A percentile compares a stretch with the other conserved stretches of the same genome.
Conservation (phyloP, 2,113 vertebrate species). For the Tragelaphus imberbis region DNA sequence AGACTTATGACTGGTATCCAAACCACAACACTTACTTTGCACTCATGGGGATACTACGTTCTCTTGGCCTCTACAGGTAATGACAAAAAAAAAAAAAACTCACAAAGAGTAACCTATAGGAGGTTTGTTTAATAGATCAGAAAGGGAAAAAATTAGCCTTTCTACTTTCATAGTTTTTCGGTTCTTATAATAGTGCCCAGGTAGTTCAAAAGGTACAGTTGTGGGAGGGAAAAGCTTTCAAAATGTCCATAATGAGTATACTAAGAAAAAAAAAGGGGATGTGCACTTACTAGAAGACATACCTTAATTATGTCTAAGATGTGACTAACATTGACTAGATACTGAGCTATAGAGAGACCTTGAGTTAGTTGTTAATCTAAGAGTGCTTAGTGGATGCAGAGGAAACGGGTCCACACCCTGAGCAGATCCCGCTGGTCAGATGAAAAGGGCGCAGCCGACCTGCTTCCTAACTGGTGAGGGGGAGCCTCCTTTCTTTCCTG, state of each 20-base stretch:
- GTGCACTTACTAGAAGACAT: background rate
- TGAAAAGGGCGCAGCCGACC: background rate
- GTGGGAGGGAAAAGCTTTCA: background rate
- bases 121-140: background rate
- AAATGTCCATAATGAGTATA: background rate
- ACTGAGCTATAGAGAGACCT: background rate
- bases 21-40: conserved; percentile 89
- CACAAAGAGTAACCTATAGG: background rate
- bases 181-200: background rate
- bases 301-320: conserved; percentile 1
- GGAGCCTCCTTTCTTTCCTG: background rate
- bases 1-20: conserved; percentile 94
- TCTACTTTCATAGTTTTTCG: background rate
- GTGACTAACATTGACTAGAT: background rate
- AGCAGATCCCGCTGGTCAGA: background rate
- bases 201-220: background rate
- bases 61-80: conserved; percentile 94
- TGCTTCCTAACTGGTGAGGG: background rate
- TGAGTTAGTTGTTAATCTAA: background rate
- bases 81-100: background rate
- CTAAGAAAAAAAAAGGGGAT: background rate
- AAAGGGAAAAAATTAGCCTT: background rate
- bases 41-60: conserved; percentile 90
- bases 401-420: background rate
- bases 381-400: background rate